phyloP scores from a whole-genome alignment of 2,113 vertebrate genomes.

The Planiliza haematocheilus region DNA sequence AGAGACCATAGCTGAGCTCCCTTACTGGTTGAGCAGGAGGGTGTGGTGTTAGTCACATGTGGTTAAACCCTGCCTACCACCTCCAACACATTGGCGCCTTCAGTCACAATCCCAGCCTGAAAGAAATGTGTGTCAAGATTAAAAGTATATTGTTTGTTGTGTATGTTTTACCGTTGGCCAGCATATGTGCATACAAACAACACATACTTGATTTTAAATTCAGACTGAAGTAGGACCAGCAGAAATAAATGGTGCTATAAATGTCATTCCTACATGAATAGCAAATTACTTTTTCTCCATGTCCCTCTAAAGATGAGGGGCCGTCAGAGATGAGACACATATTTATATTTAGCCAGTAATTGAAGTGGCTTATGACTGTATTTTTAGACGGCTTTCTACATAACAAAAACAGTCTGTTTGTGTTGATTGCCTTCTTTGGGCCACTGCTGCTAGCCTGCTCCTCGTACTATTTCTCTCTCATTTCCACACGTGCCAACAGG shows the following conservation, averaged over 20 bases:
- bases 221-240: constrained; percentile 7
- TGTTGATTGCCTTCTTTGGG: constrained; percentile 32
- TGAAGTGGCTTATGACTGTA: constrained; percentile 62
- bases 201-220: constrained; percentile 18
- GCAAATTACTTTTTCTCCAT: constrained; percentile 10
- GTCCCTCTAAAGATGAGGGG: constrained; percentile 45
- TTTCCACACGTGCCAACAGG: constrained; percentile 8
- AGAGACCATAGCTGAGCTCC: not conserved
- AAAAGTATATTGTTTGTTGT: not conserved
- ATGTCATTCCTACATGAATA: constrained; percentile 29
- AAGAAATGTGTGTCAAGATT: not conserved
- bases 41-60: constrained; percentile 32
- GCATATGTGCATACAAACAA: constrained; percentile 3
- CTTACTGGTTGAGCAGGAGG: constrained; percentile 17
- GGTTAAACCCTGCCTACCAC: not conserved
- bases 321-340: constrained; percentile 56
- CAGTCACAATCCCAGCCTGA: constrained; percentile 6
- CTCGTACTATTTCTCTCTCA: constrained; percentile 11
- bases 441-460: not conserved
- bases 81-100: constrained; percentile 8
- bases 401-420: constrained; percentile 61
- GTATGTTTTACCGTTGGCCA: not conserved
- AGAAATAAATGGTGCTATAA: constrained; percentile 35
- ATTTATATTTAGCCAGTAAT: constrained; percentile 71
- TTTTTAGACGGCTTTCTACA: constrained; percentile 69